A percentile compares a stretch with the other conserved stretches of the same genome.
Conservation (phyloP, 2,113 vertebrate genomes). For the Melospiza georgiana region DNA sequence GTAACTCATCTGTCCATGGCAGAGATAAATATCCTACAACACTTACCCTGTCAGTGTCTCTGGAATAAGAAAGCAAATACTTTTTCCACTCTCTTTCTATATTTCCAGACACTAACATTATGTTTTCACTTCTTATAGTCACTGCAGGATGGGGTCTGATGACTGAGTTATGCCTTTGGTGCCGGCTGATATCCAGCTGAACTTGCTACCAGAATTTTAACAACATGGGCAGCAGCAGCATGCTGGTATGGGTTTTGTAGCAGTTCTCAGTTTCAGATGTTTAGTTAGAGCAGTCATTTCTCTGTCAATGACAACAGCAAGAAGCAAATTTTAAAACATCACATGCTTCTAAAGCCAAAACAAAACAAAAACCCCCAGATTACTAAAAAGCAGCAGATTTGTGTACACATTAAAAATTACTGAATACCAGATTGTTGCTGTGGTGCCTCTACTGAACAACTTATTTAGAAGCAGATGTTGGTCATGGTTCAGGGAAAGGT, state of each 20-base stretch:
- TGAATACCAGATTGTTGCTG: neutral
- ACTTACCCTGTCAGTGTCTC: neutral
- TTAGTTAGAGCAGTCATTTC: neutral
- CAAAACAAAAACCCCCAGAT: neutral
- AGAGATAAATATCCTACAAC: neutral
- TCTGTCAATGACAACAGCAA: neutral
- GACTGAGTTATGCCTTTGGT: neutral
- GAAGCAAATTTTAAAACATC: neutral
- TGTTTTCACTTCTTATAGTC: neutral
- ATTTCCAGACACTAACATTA: neutral
- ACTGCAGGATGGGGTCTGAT: neutral
- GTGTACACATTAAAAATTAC: neutral
- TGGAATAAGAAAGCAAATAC: neutral
- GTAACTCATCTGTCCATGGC: neutral
- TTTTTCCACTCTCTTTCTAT: neutral
- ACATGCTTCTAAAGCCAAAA: neutral
- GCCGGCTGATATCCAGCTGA: neutral
- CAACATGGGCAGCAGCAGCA: neutral
- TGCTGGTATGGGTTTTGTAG: neutral
- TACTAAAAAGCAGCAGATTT: neutral
- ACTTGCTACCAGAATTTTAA: constrained; percentile 11
- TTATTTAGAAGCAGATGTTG: neutral
- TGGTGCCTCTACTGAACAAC: neutral
- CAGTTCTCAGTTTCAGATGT: neutral
- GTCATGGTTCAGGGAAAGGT: neutral